Evolutionary conservation across 2,888 invertebrate species (phyloP).

Genomic region (Ephialtes manifestator): DNA sequence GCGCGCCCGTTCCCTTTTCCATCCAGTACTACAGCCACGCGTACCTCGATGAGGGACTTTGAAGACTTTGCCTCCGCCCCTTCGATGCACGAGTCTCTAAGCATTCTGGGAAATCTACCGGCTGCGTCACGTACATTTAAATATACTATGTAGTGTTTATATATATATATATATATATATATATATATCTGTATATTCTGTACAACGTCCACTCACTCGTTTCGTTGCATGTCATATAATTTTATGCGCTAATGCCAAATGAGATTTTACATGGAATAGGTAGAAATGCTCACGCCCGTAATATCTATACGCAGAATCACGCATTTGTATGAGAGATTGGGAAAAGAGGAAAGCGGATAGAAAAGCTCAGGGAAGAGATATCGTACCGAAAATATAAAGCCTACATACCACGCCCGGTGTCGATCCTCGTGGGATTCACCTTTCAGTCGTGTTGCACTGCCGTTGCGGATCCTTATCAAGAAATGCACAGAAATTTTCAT

Average conservation of each 20-base stretch:
- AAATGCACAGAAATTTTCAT: slow-evolving; percentile 30
- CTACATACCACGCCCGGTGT: slow-evolving; percentile 21
- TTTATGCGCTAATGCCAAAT: slow-evolving; percentile 60
- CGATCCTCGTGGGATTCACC: slow-evolving; percentile 63
- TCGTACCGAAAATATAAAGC: slow-evolving; percentile 47
- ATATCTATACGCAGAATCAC: slow-evolving; percentile 43
- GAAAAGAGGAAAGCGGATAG: slow-evolving; percentile 49
- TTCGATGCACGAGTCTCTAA: slow-evolving; percentile 33
- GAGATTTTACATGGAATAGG: slow-evolving; percentile 55
- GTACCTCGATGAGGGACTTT: slow-evolving; percentile 41
- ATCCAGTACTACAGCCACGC: slow-evolving; percentile 2
- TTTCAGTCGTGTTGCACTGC: slow-evolving; percentile 35
- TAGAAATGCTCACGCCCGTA: slow-evolving; percentile 29
- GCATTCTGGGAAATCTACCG: slow-evolving; percentile 44
- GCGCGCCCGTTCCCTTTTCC: slow-evolving; percentile 17
- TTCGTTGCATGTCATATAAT: slow-evolving; percentile 46
- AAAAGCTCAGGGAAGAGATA: slow-evolving; percentile 50
- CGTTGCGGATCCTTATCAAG: slow-evolving; percentile 2
- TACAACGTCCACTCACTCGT: slow-evolving; percentile 16
- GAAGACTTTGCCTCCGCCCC: slow-evolving; percentile 25
- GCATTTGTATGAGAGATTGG: slow-evolving; percentile 42
- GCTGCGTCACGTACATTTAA: slow-evolving; percentile 31
- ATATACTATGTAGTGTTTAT: not conserved
- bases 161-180: not conserved
- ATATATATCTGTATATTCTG: not conserved